Conservation (phyloP, 2,888 invertebrate genomes). For the Scrobipalpa costella region DNA sequence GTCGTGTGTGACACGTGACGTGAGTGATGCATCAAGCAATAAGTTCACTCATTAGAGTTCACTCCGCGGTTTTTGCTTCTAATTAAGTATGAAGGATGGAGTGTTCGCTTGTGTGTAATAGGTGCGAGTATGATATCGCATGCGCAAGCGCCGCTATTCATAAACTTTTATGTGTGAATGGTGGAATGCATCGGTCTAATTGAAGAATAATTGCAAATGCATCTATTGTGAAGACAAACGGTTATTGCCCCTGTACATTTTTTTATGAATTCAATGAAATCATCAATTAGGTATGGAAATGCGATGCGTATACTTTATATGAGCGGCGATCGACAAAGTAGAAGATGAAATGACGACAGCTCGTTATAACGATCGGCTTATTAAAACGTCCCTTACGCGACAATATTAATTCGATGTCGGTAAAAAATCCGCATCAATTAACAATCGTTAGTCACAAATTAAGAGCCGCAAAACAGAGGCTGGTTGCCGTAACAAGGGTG, state of each 20-base stretch:
- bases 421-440: slow-evolving; percentile 25
- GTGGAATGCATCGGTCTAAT: slow-evolving; percentile 49
- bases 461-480: slow-evolving; percentile 52
- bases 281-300: slow-evolving; percentile 16
- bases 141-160: slow-evolving; percentile 40
- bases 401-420: background rate
- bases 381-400: background rate
- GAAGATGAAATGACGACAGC: background rate
- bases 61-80: slow-evolving; percentile 42
- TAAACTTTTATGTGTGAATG: slow-evolving; percentile 45
- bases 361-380: background rate
- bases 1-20: slow-evolving; percentile 41
- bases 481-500: slow-evolving; percentile 66
- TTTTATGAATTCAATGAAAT: slow-evolving; percentile 31
- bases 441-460: slow-evolving; percentile 37
- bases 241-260: slow-evolving; percentile 35
- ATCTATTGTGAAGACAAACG: slow-evolving; percentile 36
- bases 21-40: slow-evolving; percentile 44
- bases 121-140: slow-evolving; percentile 37
- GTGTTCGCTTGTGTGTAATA: slow-evolving; percentile 40
- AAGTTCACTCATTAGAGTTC: slow-evolving; percentile 45
- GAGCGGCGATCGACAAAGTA: background rate
- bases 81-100: slow-evolving; percentile 45
- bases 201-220: slow-evolving; percentile 46
- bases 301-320: background rate